Evolutionary conservation across 1,140 invertebrate species (phyloP), one percentile per base, ranked within the genome.

Genomic region (Meloidogyne hapla): DNA sequence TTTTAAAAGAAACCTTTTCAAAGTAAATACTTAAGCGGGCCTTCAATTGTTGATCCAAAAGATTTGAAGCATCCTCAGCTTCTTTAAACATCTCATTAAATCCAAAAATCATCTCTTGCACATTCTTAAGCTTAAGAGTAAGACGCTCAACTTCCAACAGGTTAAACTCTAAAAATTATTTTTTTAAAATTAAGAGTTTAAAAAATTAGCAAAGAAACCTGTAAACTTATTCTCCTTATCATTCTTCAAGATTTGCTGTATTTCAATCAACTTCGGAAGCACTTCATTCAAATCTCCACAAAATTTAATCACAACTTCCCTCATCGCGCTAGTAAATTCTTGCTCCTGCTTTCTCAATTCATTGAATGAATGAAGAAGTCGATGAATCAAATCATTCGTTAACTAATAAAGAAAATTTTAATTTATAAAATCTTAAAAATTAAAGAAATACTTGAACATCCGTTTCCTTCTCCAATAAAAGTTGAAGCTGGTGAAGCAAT

Each of bases 361-460:
- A 70, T 78, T 63, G 45, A 69, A 78, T 38, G 77, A 45, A 8
- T 78, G 48, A 21, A 78, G 15, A 33, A 78, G 45, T 70, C 80
- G 70, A 12, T 67, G 18, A 10, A 78, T 69, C 42, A 78, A 63
- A 21, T 61, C 75, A 23, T 28, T 73, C 69, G 33, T 74, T 25
- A 33, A 1, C 71, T 73, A 33, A 1, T 40, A 38, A 69, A 38
- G 9, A 33, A 25, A 68, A 38, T 42, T 45, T 38, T 64, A 69
- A 45, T 38, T n/a, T 70, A 68, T 28, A 74, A 23, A 15, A 15
- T 74, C 5, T 9, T 42, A 23, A 8, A 21, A 74, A 38, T 15
- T 26, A 62, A 40, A 75, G 38, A 76, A 9, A 76, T 28, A 78
- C 77, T 42, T 78, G 70, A 42, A 79, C 78, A 40, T 64, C 56